These are phyloP conservation scores for Syrmaticus mikado DNA, from an alignment of 2,113 vertebrate genomes.

Conservation along the genomic window DNA sequence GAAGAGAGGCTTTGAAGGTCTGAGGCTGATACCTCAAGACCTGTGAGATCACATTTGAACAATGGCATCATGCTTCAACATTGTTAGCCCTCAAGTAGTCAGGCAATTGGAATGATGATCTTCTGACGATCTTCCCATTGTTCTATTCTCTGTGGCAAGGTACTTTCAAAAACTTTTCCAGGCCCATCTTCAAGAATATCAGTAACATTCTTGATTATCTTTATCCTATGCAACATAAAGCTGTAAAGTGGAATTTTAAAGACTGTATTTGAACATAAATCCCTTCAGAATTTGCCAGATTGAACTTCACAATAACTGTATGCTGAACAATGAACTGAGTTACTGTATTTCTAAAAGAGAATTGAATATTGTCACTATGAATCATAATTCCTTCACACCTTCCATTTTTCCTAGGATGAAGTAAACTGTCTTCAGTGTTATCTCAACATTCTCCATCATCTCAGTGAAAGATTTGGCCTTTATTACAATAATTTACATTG, in stretches of 20 bases:
- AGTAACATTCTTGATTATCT: neutral
- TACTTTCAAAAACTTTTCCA: neutral
- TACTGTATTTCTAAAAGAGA: neutral
- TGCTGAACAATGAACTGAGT: neutral
- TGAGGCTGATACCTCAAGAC: neutral
- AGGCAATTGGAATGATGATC: neutral
- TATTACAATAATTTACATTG: neutral
- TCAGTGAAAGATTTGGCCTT: neutral
- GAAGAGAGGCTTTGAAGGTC: neutral
- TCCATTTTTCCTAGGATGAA: neutral
- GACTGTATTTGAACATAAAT: neutral
- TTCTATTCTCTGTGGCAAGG: neutral
- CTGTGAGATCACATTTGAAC: neutral
- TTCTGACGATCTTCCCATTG: neutral
- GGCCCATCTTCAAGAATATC: neutral
- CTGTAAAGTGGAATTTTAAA: neutral
- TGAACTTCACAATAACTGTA: neutral
- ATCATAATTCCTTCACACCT: neutral
- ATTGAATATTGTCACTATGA: neutral
- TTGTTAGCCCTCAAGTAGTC: neutral
- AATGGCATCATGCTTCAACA: neutral
- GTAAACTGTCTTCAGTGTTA: neutral
- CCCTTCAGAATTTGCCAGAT: neutral
- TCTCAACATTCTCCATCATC: neutral
- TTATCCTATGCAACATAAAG: neutral